Conservation (phyloP, 2,888 invertebrate species). For the Alloscopus bannaensis region DNA sequence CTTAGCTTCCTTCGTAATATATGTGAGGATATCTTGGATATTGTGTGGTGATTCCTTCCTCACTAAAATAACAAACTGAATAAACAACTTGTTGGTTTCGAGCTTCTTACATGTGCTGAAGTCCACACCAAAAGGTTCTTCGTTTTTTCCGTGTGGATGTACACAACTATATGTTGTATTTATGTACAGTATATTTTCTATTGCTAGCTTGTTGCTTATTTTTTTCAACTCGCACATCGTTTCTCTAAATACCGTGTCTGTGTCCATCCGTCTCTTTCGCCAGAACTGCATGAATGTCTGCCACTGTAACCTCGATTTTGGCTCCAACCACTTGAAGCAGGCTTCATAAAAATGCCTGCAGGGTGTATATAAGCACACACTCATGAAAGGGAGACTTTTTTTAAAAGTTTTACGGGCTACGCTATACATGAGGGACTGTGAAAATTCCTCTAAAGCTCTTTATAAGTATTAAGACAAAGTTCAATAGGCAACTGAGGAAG, state of each 20-base stretch:
- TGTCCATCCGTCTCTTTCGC: conserved; percentile 64
- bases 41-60: neutral
- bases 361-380: conserved; percentile 56
- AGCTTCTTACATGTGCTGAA: conserved; percentile 11
- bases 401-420: neutral
- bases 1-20: too few relatives aligned
- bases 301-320: conserved; percentile 67
- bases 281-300: conserved; percentile 63
- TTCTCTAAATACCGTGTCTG: too few relatives aligned
- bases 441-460: conserved; percentile 64
- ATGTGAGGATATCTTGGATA: neutral
- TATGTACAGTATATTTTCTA: neutral
- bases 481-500: conserved; percentile 51
- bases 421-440: conserved; percentile 35
- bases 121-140: conserved; percentile 11
- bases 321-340: conserved; percentile 64
- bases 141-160: conserved; percentile 21
- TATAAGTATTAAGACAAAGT: conserved; percentile 59
- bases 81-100: conserved; percentile 62
- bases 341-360: conserved; percentile 63
- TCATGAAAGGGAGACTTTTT: neutral
- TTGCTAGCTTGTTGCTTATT: conserved; percentile 25
- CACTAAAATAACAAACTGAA: conserved; percentile 24
- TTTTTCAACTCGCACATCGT: conserved; percentile 7
- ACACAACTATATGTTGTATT: neutral